Evolutionary conservation across 2,888 invertebrate genomes (phyloP), one percentile per base, ranked within the genome.

Genomic region (Drosophila conformis): DNA sequence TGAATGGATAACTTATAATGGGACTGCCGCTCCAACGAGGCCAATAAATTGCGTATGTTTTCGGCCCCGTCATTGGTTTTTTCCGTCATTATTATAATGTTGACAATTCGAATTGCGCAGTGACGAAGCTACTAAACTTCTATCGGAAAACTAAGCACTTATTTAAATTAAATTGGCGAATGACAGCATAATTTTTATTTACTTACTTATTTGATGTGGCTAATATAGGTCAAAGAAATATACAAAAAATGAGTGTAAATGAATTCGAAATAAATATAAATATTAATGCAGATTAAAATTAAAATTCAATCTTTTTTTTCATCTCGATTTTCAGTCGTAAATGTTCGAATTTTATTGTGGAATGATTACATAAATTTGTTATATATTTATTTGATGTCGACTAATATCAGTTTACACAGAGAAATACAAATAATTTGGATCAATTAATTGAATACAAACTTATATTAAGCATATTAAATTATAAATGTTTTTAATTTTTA

Each of bases 41-140:
- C 35, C 51, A 60, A 67, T 58, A 49, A 35, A 40, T n/a, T 8
- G 33, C 27, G 49, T n/a, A 35, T 58, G 58, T 56, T 60, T 61
- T 54, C 42, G 52, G 35, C 56, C 53, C 65, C 59, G 54, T 65
- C 51, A 6, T 18, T 21, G 54, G 66, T 57, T 67, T 69, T 36
- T 56, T 63, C 52, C 70, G 69, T 78, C 61, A 69, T 78, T 58
- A 53, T 36, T 25, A 40, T 61, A 66, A 61, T 65, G 21, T 21
- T 46, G 7, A 25, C 46, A 46, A 21, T 15, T 13, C 25, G 46
- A 25, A 46, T 46, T 27, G 25, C 15, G 15, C 15, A 2, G 4
- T 46, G 15, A 46, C 25, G 0, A 46, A 46, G 46, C 46, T 8
- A 25, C 8, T 25, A 25, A 46, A 4, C 2, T 25, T 46, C 8